Evolutionary conservation across 2,888 invertebrate species (phyloP).

Genomic region (Hipparchia semele): DNA sequence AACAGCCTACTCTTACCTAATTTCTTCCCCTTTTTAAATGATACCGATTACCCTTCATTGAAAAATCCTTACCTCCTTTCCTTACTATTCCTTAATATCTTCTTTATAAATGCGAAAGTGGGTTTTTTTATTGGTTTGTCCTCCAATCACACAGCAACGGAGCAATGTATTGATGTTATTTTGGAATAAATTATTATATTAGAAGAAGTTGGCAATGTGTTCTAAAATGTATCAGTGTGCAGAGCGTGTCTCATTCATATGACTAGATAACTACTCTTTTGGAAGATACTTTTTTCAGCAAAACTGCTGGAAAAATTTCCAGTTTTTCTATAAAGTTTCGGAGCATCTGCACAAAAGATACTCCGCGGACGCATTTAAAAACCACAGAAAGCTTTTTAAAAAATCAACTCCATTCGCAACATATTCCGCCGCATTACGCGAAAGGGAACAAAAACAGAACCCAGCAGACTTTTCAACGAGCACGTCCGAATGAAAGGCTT

Average conservation of each 20-base stretch:
- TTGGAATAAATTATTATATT: too few species aligned
- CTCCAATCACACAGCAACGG: too few species aligned
- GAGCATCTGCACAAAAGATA: slow-evolving; percentile 6
- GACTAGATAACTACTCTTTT: too few species aligned
- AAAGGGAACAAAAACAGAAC: neutral
- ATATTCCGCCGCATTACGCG: slow-evolving; percentile 6
- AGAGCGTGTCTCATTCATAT: too few species aligned
- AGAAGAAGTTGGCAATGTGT: neutral
- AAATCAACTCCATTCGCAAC: neutral
- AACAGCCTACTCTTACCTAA: too few species aligned
- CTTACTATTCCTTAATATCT: too few species aligned
- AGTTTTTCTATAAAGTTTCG: neutral
- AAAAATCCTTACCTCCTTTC: too few species aligned
- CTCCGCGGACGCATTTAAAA: slow-evolving; percentile 5
- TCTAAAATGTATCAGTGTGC: neutral
- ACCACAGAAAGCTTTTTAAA: slow-evolving; percentile 15
- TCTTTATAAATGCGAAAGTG: too few species aligned
- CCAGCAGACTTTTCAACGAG: slow-evolving; percentile 9
- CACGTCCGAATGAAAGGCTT: slow-evolving; percentile 24
- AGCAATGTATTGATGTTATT: too few species aligned
- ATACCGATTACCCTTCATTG: too few species aligned
- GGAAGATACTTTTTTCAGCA: neutral
- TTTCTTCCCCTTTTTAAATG: too few species aligned
- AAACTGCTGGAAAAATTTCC: neutral
- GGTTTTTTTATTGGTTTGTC: too few species aligned